phyloP scores from a whole-genome alignment of 2,888 invertebrate genomes.

The Phytoseiulus persimilis region DNA sequence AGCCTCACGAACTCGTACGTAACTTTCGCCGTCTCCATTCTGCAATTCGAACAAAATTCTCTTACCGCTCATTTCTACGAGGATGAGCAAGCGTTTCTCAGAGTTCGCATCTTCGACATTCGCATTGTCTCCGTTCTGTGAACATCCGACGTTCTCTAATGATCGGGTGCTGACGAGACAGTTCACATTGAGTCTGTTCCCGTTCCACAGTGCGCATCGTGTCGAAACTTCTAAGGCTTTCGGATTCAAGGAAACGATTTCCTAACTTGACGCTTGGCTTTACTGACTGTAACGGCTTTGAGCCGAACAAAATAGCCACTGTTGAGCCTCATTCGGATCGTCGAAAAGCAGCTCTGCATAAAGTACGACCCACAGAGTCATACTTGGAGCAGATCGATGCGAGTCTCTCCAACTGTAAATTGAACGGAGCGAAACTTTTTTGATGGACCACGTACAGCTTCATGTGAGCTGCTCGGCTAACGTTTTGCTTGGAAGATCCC shows the following conservation, averaged over 20 bases:
- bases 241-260: not conserved
- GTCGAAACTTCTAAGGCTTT: not conserved
- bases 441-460: no score
- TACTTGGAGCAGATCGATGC: no score
- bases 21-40: conserved; percentile 16
- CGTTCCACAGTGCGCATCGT: not conserved
- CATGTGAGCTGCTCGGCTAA: not conserved
- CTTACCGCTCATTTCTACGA: not conserved
- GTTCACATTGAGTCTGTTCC: not conserved
- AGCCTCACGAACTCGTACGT: conserved; percentile 21
- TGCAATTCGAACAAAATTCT: not conserved
- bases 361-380: no score
- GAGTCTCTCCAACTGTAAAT: no score
- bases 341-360: not conserved
- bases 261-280: not conserved
- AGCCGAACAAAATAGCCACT: not conserved
- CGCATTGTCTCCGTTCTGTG: no score
- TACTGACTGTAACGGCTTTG: not conserved
- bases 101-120: no score
- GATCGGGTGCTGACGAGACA: not conserved
- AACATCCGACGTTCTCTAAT: no score
- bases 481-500: not conserved
- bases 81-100: no score
- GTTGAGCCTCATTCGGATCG: not conserved
- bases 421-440: no score